Conservation (phyloP, 2,113 vertebrate species). For the Prochilodus magdalenae region DNA sequence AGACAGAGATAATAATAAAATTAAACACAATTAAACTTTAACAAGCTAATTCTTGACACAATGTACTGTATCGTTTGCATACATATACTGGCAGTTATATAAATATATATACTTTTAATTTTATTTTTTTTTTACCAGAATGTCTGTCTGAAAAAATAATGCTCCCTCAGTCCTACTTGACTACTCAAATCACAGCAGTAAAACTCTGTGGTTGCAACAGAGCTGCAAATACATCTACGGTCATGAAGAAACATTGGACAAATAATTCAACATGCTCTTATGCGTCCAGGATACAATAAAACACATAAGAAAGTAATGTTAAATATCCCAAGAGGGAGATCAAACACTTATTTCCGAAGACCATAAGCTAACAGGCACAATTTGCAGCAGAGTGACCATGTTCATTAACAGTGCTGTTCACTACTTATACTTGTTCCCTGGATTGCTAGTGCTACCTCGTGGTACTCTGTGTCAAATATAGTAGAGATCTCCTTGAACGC, state of each 20-base stretch:
- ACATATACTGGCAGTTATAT: conserved; percentile 55
- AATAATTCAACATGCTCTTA: conserved; percentile 50
- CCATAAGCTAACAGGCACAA: conserved; percentile 25
- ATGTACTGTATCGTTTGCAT: conserved; percentile 57
- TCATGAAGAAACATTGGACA: conserved; percentile 48
- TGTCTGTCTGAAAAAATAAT: conserved; percentile 25
- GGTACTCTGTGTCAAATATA: conserved; percentile 23
- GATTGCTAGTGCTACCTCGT: conserved; percentile 47
- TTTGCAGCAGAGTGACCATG: conserved; percentile 31
- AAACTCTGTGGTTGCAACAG: conserved; percentile 32
- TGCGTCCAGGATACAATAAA: conserved; percentile 38
- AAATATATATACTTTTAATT: conserved; percentile 34
- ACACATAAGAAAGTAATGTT: conserved; percentile 46
- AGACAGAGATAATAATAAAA: conserved; percentile 41
- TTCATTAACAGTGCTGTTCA: conserved; percentile 49
- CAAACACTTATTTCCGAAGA: conserved; percentile 44
- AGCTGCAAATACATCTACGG: conserved; percentile 53
- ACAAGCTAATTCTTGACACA: conserved; percentile 60
- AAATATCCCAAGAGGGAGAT: conserved; percentile 36
- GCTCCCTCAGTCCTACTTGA: conserved; percentile 18
- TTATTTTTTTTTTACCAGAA: conserved; percentile 30
- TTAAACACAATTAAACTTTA: conserved; percentile 43
- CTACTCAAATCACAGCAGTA: conserved; percentile 46
- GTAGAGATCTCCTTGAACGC: conserved; percentile 11
- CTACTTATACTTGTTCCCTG: neutral